A percentile compares a stretch with the other conserved stretches of the same genome.
Conservation (phyloP, 2,888 invertebrate genomes). For the Mechanitis mazaeus region DNA sequence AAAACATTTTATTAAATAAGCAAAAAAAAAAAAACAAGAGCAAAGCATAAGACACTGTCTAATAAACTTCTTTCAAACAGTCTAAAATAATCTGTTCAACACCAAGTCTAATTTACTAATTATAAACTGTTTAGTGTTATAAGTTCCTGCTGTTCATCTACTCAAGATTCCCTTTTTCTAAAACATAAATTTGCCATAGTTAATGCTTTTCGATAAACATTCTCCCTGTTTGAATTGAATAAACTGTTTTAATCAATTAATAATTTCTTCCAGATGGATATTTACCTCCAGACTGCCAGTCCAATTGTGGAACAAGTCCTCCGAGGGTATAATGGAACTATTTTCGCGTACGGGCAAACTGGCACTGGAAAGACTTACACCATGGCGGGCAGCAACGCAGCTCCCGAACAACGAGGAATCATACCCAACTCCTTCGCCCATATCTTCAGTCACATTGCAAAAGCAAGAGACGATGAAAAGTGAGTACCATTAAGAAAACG, state of each 20-base stretch:
- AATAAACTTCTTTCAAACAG: no score
- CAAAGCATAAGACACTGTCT: no score
- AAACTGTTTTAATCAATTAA: conserved; percentile 3
- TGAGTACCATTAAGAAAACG: conserved; percentile 52
- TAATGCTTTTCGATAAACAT: no score
- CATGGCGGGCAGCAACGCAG: conserved; percentile 94
- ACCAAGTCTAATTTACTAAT: no score
- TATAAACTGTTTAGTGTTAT: no score
- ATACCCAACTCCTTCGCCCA: conserved; percentile 99
- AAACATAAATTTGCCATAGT: no score
- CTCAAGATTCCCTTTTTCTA: no score
- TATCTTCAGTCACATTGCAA: conserved; percentile 97
- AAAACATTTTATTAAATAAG: no score
- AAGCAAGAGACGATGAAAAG: conserved; percentile 94
- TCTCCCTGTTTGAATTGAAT: no score
- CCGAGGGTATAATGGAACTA: conserved; percentile 96
- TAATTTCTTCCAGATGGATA: conserved; percentile 81
- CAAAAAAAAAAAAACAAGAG: no score
- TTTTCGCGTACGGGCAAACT: conserved; percentile 93
- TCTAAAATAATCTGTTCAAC: no score
- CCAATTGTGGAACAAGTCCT: conserved; percentile 98
- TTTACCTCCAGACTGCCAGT: conserved; percentile 96
- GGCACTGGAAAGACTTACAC: conserved; percentile 99
- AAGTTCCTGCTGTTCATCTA: no score
- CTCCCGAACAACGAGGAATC: conserved; percentile 94